phyloP scores from a whole-genome alignment of 2,113 vertebrate species.

The Neogale vison region DNA sequence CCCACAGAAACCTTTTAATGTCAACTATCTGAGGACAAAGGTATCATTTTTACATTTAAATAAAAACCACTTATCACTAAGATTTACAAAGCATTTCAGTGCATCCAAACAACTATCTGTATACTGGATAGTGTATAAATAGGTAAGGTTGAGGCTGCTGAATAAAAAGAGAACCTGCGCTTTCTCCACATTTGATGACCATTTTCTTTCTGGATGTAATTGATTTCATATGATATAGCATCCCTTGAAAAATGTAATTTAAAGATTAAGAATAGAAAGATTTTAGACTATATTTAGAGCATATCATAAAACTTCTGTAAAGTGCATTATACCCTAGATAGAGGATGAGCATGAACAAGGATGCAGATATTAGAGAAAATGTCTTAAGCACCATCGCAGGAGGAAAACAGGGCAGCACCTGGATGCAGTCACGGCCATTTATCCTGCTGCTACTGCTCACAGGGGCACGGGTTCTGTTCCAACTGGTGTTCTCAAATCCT shows the following conservation, averaged over 20 bases:
- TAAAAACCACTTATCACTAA: constrained; percentile 64
- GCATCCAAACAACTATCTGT: not conserved
- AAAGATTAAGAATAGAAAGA: not conserved
- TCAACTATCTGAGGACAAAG: constrained; percentile 62
- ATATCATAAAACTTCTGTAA: not conserved
- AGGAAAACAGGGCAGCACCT: not conserved
- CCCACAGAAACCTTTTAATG: not conserved
- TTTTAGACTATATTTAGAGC: not conserved
- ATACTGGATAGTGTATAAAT: not conserved
- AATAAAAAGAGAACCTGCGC: not conserved
- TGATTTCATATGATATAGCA: not conserved
- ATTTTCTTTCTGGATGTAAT: not conserved
- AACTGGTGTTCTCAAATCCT: not conserved
- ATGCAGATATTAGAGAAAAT: not conserved
- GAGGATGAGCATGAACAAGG: not conserved
- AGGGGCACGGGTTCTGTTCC: not conserved
- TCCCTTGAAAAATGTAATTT: not conserved
- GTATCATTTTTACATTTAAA: constrained; percentile 75
- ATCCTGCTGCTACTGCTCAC: not conserved
- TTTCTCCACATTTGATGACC: not conserved
- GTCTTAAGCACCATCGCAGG: not conserved
- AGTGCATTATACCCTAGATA: not conserved
- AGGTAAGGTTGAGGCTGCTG: not conserved
- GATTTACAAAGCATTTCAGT: constrained; percentile 11
- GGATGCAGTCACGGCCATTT: rapidly evolving